Evolutionary conservation across 2,888 invertebrate species (phyloP).

Genomic region (Syrista parreyssii): DNA sequence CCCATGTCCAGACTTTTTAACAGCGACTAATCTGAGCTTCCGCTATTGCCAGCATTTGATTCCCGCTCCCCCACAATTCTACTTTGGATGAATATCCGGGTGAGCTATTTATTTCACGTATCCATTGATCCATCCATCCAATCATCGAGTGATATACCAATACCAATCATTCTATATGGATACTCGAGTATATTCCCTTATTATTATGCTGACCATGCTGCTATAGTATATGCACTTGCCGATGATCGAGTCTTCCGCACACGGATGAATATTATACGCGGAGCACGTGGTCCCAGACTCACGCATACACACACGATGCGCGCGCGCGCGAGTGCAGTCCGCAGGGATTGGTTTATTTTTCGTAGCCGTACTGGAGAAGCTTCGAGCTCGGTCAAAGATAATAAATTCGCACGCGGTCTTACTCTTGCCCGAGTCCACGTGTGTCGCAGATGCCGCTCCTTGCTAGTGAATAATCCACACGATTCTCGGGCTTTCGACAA

Average conservation of each 20-base stretch:
- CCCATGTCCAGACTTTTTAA: background rate
- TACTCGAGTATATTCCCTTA: background rate
- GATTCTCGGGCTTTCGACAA: background rate
- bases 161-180: background rate
- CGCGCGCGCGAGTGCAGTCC: background rate
- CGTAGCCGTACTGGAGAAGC: background rate
- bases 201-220: background rate
- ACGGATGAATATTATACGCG: background rate
- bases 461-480: background rate
- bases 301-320: background rate
- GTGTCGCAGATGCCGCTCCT: background rate
- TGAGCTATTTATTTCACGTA: background rate
- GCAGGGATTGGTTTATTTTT: background rate
- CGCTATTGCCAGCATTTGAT: background rate
- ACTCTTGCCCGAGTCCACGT: background rate
- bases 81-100: background rate
- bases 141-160: background rate
- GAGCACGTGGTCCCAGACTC: background rate
- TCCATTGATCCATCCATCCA: background rate
- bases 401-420: background rate
- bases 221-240: background rate
- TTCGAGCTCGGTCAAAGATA: background rate
- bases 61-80: background rate
- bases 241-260: background rate
- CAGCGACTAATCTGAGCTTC: background rate